Evolutionary conservation across 2,888 invertebrate species (phyloP), one percentile per base, ranked within the genome.

Genomic region (Automeris io): DNA sequence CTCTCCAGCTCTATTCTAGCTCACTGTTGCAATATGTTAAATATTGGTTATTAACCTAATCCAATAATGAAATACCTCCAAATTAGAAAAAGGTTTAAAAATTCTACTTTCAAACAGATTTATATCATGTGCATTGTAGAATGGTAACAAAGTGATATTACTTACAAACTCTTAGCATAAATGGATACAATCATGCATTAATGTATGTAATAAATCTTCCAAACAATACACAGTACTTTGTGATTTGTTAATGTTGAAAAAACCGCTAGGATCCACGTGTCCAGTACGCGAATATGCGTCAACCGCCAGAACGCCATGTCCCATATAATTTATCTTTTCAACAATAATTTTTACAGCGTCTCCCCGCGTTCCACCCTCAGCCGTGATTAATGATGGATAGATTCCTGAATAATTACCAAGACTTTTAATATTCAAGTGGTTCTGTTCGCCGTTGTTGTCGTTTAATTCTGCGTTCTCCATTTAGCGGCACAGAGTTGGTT

Each of bases 361-460:
- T 72, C 77, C 74, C 75, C 61, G 61, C 66, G 61, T 57, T 69
- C 68, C 73, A 77, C 75, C 79, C 77, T 71, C 76, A 53, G 65
- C 65, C 69, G 75, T 85, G 86, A 86, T 86, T 86, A 86, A 86
- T 86, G 86, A 86, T 85, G 82, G 85, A 86, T 86, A 81, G 83
- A 86, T 83, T 85, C 85, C 83, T 85, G 85, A 86, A 86, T 86
- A 86, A 86, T 86, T 86, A 86, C 85, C 80, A 80, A 78, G 85
- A 85, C 81, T 86, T 86, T 86, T 86, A 85, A 86, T 85, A 85
- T 86, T 85, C 79, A 83, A 86, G 85, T 80, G 85, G 81, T 83
- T 81, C 68, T 61, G 59, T 54, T 58, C 47, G 49, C 23, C 23
- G 9, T 9, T 11, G 6, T 22, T 12, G 13, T 13, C 29, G 9